phyloP scores from a whole-genome alignment of 2,113 vertebrate genomes.

The Alethe castanea region DNA sequence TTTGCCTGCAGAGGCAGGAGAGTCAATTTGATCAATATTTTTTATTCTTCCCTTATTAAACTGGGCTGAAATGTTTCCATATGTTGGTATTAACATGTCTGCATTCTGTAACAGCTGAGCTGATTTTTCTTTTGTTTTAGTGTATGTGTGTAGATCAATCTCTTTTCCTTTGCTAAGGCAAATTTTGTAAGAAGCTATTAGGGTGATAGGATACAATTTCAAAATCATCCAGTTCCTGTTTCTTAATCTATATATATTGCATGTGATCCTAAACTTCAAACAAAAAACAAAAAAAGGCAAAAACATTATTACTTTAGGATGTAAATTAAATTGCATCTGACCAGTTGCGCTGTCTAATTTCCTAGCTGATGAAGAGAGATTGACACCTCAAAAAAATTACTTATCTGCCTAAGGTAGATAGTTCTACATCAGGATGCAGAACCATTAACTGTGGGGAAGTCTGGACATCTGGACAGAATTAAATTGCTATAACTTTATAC shows the following conservation, averaged over 20 bases:
- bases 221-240: neutral
- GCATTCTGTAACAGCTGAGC: neutral
- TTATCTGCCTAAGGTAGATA: neutral
- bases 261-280: neutral
- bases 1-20: neutral
- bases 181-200: neutral
- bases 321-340: neutral
- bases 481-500: neutral
- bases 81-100: neutral
- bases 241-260: neutral
- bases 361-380: neutral
- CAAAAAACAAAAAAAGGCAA: neutral
- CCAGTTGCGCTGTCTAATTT: neutral
- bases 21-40: neutral
- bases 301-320: neutral
- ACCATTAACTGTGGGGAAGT: neutral
- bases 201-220: neutral
- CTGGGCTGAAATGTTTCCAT: neutral
- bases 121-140: neutral
- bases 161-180: neutral
- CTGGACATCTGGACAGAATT: neutral
- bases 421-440: neutral
- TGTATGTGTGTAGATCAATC: neutral
- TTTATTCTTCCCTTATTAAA: neutral
- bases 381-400: neutral